Base-by-base conservation (phyloP, 1,140 invertebrate species). In the Amphibalanus amphitrite region DNA sequence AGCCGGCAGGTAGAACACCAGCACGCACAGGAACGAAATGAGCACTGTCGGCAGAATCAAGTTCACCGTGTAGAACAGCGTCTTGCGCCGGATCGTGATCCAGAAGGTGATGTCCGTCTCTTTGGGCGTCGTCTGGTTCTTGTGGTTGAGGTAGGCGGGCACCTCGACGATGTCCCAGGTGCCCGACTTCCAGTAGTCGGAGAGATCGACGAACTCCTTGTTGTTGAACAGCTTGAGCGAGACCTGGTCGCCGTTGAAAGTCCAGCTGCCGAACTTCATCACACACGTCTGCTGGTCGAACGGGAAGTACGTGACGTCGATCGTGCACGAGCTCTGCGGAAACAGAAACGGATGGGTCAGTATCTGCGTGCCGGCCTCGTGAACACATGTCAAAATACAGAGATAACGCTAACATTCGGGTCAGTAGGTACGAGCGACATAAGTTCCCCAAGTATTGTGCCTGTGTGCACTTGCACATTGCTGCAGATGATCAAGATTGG, bases 241-340 rank as follows among this genome's bases (percentile, higher is more conserved):
- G 17, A 99, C 93, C 83, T 98, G 93, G 80, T 98, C 93, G 0
- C 94, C 95, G 77, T 97, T 95, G 80, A 97, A 98, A 0, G 97
- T 99, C 97, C 97, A 99, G 1, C 94, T 97, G 6, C 96, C 95
- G 75, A 98, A 98, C 81, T 98, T 98, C 94, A 99, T 97, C 73
- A 97, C 92, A 81, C 96, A 98, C 0, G 90, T 94, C 85, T 99
- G 97, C 80, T 97, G 93, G 81, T 98, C 96, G 81, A 98, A 98
- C n/a, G 95, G 95, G 80, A 97, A 98, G 80, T 97, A 98, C 69
- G 92, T 95, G 59, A 99, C 97, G 82, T 99, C 96, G 76, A 99
- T 99, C 26, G 93, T 97, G 81, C 97, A 99, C 65, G 95, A 97
- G 81, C 93, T 97, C 87, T 98, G 88, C 80, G 97, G 98, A 59